A percentile compares a stretch with the other conserved stretches of the same genome.
Conservation (phyloP, 1,140 invertebrate species). For the Sinonovacula constricta region DNA sequence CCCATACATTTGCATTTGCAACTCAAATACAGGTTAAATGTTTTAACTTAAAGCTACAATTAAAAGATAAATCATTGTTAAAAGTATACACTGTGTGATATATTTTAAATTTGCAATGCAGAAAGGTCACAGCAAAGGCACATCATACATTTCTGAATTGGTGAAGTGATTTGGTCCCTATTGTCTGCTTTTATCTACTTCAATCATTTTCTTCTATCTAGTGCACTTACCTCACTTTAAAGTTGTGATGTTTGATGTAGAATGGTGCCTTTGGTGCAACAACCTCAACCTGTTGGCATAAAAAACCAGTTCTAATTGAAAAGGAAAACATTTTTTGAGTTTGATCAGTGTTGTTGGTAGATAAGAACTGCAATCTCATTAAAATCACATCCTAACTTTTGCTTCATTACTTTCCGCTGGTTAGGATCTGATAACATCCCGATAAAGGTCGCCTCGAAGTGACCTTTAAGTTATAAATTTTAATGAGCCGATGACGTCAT, state of each 20-base stretch:
- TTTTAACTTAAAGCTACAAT: neutral
- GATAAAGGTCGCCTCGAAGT: too few relatives aligned
- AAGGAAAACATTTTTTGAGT: neutral
- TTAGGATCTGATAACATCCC: too few relatives aligned
- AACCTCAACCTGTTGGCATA: constrained; percentile 20
- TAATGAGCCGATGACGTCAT: too few relatives aligned
- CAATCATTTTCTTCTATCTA: neutral
- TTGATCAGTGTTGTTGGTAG: neutral
- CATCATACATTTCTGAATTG: neutral
- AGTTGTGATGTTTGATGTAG: constrained; percentile 31
- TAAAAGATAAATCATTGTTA: too few relatives aligned
- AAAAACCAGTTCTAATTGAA: neutral
- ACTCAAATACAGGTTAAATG: too few relatives aligned
- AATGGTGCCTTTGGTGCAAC: constrained; percentile 37
- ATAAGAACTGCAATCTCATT: neutral
- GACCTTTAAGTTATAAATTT: too few relatives aligned
- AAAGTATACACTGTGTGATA: neutral
- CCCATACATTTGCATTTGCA: too few relatives aligned
- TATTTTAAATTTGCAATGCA: neutral
- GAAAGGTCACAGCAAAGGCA: neutral
- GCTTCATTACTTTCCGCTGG: too few relatives aligned
- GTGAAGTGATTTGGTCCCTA: neutral
- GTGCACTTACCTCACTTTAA: constrained; percentile 27
- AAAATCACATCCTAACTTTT: too few relatives aligned
- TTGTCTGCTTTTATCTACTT: neutral